phyloP scores from a whole-genome alignment of 1,140 invertebrate genomes.

The Latrodectus geometricus region DNA sequence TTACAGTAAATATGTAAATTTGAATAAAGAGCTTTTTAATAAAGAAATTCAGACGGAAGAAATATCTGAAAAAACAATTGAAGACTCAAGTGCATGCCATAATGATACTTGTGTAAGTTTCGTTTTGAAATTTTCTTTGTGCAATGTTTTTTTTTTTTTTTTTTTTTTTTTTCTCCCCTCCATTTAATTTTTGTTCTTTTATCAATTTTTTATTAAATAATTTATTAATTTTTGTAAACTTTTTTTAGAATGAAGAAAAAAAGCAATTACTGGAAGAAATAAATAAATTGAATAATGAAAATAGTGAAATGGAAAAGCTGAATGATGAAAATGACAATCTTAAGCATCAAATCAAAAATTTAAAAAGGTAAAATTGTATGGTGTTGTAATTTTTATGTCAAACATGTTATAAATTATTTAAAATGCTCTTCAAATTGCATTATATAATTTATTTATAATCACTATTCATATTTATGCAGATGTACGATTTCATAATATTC shows the following conservation, averaged over 20 bases:
- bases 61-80: not conserved
- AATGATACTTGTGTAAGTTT: conserved; percentile 38
- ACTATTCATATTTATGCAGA: no score
- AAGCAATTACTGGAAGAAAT: conserved; percentile 32
- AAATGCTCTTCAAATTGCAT: no score
- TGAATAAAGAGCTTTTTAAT: conserved; percentile 40
- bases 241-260: conserved; percentile 19
- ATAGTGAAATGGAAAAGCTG: conserved; percentile 24
- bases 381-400: not conserved
- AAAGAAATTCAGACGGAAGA: conserved; percentile 34
- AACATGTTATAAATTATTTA: no score
- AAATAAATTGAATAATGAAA: conserved; percentile 25
- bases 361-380: conserved; percentile 23
- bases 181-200: no score
- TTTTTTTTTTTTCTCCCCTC: not conserved
- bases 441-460: no score
- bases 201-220: not conserved
- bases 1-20: conserved; percentile 66
- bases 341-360: conserved; percentile 22
- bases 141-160: not conserved
- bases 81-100: conserved; percentile 26
- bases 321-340: conserved; percentile 40
- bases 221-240: not conserved
- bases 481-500: no score
- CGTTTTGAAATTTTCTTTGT: not conserved